These are phyloP conservation scores for Caenorhabditis latens DNA, from an alignment of 1,140 invertebrate species.

Conservation along the genomic window DNA sequence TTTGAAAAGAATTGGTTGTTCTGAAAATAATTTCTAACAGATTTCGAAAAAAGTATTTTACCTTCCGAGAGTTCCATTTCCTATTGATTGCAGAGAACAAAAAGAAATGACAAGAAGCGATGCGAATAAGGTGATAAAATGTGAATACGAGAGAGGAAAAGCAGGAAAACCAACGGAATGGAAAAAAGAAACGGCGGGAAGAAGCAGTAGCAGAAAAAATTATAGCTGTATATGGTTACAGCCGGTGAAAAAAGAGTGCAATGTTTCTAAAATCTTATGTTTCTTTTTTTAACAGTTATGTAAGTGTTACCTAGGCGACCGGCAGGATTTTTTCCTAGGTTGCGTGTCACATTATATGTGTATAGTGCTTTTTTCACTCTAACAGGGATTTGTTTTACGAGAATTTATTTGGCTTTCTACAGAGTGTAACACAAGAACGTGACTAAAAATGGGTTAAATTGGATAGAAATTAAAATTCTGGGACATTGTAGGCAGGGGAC, in stretches of 20 bases:
- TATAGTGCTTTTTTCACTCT: too few species aligned
- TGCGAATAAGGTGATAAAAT: slow-evolving; percentile 4
- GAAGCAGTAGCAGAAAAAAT: neutral
- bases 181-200: neutral
- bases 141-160: too few species aligned
- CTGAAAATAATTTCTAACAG: neutral
- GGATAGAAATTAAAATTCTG: too few species aligned
- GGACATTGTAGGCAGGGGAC: too few species aligned
- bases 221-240: neutral
- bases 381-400: too few species aligned
- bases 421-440: too few species aligned
- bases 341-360: too few species aligned
- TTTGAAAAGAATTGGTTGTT: neutral
- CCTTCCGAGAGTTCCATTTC: neutral
- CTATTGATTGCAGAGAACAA: neutral
- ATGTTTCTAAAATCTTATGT: too few species aligned
- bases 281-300: neutral
- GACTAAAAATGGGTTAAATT: too few species aligned
- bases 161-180: neutral
- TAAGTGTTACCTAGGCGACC: neutral
- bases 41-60: neutral
- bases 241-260: neutral
- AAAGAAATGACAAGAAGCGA: neutral
- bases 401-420: too few species aligned
- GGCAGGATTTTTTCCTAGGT: too few species aligned